Evolutionary conservation across 2,888 invertebrate genomes (phyloP), one percentile per base, ranked within the genome.

Genomic region (Scaptomyza polygonia): DNA sequence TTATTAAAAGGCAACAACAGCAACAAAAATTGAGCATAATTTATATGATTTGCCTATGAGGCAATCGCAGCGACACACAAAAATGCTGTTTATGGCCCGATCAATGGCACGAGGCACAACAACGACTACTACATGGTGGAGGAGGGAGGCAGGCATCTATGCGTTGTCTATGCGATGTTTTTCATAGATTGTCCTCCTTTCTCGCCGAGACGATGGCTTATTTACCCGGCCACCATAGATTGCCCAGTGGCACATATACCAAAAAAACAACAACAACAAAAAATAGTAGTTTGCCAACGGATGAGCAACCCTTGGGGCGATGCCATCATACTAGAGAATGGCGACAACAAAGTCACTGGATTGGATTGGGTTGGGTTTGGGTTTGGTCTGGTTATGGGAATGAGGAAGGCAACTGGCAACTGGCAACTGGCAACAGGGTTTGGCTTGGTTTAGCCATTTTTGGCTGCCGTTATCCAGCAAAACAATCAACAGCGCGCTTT

Each of bases 41-140:
- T 83, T 88, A 83, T 83, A 83, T 88, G 82, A 86, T 83, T 83
- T 83, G 82, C 88, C 82, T 83, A 83, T 88, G 81, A 77, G 82
- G 79, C 88, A 86, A 83, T 84, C 81, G 82, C 73, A 62, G 73
- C 65, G 67, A 21, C 2, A 3, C 25, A 25, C 80, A 65, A 77
- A 88, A 83, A 86, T 86, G 55, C 86, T 88, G 86, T 88, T 83
- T 83, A 83, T 83, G 80, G 62, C 64, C 70, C 86, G 86, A 82
- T 82, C 81, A 87, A 85, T 82, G 81, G 78, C 67, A 61, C 63
- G 67, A 79, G 40, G 55, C 25, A 51, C 51, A 3, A 39, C 14
- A 8, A 39, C 16, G 12, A n/a, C n/a, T n/a, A n/a, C n/a, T n/a
- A n/a, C n/a, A n/a, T n/a, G n/a, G n/a, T n/a, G n/a, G n/a, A n/a